phyloP scores from a whole-genome alignment of 2,888 invertebrate species.

The Halictus quadricinctus region DNA sequence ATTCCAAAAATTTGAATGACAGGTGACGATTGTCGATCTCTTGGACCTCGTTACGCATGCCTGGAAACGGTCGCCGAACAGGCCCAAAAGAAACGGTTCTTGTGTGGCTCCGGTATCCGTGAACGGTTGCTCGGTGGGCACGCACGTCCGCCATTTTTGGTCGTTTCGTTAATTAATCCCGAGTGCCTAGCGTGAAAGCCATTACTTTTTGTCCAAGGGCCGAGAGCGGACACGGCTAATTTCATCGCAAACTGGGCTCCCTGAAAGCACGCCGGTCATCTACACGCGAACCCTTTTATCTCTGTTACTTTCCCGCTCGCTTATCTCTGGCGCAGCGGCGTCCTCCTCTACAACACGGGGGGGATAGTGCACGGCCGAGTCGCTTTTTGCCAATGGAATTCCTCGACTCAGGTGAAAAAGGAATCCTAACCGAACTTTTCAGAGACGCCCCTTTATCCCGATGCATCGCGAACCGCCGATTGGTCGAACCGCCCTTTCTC shows the following conservation, averaged over 20 bases:
- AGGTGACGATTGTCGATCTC: slow-evolving; percentile 43
- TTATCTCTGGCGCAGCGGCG: slow-evolving; percentile 28
- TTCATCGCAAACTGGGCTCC: slow-evolving; percentile 66
- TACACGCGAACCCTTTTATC: slow-evolving; percentile 67
- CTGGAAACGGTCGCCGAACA: slow-evolving; percentile 5
- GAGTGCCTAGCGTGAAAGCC: slow-evolving; percentile 76
- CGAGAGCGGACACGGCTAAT: slow-evolving; percentile 68
- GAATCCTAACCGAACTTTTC: slow-evolving; percentile 55
- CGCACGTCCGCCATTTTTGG: slow-evolving; percentile 74
- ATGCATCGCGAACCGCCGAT: background rate
- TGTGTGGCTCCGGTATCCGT: slow-evolving; percentile 6
- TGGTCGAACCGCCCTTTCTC: background rate
- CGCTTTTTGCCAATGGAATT: slow-evolving; percentile 45
- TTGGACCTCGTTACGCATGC: slow-evolving; percentile 34
- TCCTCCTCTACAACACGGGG: slow-evolving; percentile 8
- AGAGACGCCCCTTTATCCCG: slow-evolving; percentile 30
- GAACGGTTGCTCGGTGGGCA: slow-evolving; percentile 23
- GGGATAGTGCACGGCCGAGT: slow-evolving; percentile 22
- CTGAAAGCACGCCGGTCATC: slow-evolving; percentile 60
- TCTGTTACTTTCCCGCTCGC: slow-evolving; percentile 38
- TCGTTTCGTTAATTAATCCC: slow-evolving; percentile 76
- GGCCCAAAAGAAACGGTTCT: slow-evolving; percentile 51
- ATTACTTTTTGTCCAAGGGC: slow-evolving; percentile 75
- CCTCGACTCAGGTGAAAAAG: slow-evolving; percentile 53
- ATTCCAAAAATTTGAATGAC: slow-evolving; percentile 48